Percentiles rank a stretch among this genome's conserved stretches.
phyloP scores from a whole-genome alignment of 1,140 invertebrate species.

The Aphelenchoides besseyi region DNA sequence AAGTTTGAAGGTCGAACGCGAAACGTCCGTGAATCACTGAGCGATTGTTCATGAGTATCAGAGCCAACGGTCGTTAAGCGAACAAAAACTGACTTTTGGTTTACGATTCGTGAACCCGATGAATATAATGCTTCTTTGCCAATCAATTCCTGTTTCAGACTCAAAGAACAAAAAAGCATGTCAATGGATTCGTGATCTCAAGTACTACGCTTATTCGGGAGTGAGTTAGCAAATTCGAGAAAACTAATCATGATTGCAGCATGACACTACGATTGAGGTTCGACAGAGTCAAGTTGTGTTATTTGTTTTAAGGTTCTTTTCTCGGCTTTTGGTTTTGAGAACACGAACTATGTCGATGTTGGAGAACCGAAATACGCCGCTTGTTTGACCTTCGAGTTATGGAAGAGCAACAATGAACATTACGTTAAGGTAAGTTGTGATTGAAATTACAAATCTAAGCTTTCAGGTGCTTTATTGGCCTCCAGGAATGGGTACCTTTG shows the following conservation, averaged over 20 bases:
- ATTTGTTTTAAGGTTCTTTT: conserved; percentile 5
- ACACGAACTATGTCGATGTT: not conserved
- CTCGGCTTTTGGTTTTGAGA: not conserved
- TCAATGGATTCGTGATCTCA: conserved; percentile 1
- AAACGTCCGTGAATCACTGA: not conserved
- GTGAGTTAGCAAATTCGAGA: not conserved
- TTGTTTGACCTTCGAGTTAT: not conserved
- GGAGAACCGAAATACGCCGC: conserved; percentile 10
- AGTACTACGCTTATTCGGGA: not conserved
- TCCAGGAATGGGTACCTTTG: not conserved
- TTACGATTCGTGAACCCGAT: too few relatives aligned
- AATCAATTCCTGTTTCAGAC: not conserved
- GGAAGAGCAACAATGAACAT: not conserved
- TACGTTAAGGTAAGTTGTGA: not conserved
- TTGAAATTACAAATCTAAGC: not conserved
- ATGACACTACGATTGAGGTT: conserved; percentile 8
- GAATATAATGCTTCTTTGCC: not conserved
- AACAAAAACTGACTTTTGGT: too few relatives aligned
- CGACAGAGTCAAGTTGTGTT: not conserved
- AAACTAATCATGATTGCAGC: not conserved
- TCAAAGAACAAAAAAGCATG: not conserved
- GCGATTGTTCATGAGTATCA: not conserved
- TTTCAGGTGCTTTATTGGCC: conserved; percentile 8
- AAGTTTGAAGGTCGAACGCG: not conserved
- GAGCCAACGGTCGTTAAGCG: too few relatives aligned